Percentiles rank a stretch among this genome's conserved stretches.
Evolutionary conservation across 2,797 vertebrate genomes (phyloP).

Genomic region (Anguilla marmorata): DNA sequence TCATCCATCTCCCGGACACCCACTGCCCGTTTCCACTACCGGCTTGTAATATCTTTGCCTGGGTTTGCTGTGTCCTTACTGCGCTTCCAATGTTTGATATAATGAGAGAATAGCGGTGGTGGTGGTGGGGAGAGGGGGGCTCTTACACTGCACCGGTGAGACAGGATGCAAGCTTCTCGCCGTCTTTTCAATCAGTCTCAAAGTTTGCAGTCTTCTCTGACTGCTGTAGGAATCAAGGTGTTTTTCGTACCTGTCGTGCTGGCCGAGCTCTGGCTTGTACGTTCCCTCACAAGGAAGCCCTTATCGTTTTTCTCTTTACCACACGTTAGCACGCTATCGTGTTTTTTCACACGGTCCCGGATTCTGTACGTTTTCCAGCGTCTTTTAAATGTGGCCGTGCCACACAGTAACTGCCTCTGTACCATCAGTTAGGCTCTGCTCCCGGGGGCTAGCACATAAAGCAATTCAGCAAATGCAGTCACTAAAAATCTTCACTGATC

Average conservation of each 20-base stretch:
- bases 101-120: neutral
- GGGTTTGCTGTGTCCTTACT: neutral
- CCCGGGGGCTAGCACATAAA: neutral
- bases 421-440: neutral
- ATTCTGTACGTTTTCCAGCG: neutral
- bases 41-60: neutral
- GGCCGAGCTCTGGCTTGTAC: neutral
- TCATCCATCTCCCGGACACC: conserved; percentile 17
- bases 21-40: neutral
- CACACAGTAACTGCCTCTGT: neutral
- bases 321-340: neutral
- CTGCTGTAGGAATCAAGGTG: neutral
- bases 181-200: neutral
- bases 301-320: neutral
- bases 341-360: neutral
- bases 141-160: neutral
- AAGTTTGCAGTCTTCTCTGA: neutral
- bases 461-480: neutral
- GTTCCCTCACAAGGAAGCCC: neutral
- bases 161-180: neutral
- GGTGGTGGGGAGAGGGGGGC: neutral
- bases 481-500: conserved; percentile 11
- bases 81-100: neutral
- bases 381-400: neutral
- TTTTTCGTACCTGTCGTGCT: neutral